These are phyloP conservation scores for Catharus fuscescens DNA, from an alignment of 2,113 vertebrate species.

Conservation along the genomic window DNA sequence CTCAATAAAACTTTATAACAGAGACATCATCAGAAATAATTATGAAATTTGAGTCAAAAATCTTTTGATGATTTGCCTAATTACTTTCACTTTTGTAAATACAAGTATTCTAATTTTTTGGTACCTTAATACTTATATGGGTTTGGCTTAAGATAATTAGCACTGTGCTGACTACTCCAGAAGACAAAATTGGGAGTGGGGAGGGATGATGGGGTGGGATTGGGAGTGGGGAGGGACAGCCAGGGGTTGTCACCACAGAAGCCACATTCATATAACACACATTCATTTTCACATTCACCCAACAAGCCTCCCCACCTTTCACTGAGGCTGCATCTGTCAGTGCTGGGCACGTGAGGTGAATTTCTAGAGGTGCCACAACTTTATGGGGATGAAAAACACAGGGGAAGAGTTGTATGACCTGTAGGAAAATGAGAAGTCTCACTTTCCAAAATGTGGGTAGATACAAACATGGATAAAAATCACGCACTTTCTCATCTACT, in stretches of 20 bases:
- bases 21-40: background rate
- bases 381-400: background rate
- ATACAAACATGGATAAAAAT: background rate
- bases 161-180: background rate
- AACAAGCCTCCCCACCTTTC: background rate
- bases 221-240: background rate
- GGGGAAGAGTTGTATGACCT: background rate
- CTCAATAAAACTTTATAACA: background rate
- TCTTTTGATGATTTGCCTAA: background rate
- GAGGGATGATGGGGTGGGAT: background rate
- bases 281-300: background rate
- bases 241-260: background rate
- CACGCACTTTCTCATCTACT: background rate
- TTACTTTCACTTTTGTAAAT: conserved; percentile 5
- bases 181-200: background rate
- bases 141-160: background rate
- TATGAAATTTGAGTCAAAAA: background rate
- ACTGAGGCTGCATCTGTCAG: background rate
- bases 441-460: background rate
- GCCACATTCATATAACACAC: background rate
- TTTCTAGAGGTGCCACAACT: background rate
- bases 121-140: background rate
- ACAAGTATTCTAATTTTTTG: background rate
- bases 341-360: background rate
- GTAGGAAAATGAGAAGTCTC: background rate